phyloP scores from a whole-genome alignment of 2,888 invertebrate genomes.

The Epistrophe eligans region DNA sequence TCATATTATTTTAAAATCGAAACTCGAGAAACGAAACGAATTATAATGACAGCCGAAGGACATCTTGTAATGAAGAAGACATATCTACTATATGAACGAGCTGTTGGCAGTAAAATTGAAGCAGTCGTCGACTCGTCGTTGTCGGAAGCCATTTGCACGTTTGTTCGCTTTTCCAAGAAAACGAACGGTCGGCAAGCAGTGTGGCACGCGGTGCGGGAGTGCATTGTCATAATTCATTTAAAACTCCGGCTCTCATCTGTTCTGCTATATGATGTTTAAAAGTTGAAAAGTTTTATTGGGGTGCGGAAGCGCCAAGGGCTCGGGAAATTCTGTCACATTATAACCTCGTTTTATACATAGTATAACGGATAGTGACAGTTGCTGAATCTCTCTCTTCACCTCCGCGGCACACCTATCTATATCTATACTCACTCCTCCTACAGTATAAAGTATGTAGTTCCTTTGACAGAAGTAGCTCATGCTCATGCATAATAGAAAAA shows the following conservation, averaged over 20 bases:
- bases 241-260: slow-evolving; percentile 3
- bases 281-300: slow-evolving; percentile 3
- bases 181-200: neutral
- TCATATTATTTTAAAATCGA: slow-evolving; percentile 6
- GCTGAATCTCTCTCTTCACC: neutral
- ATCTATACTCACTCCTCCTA: too few relatives aligned
- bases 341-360: slow-evolving; percentile 40
- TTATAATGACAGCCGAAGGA: slow-evolving; percentile 13
- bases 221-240: slow-evolving; percentile 28
- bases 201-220: neutral
- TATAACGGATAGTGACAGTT: neutral
- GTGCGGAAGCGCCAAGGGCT: neutral
- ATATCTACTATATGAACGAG: neutral
- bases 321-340: slow-evolving; percentile 18
- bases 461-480: slow-evolving; percentile 7
- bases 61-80: neutral
- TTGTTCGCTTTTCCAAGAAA: neutral
- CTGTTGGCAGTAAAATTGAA: neutral
- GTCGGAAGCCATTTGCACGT: slow-evolving; percentile 18
- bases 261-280: neutral
- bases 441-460: neutral
- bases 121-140: neutral
- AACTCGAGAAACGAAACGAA: slow-evolving; percentile 26
- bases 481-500: slow-evolving; percentile 33
- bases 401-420: neutral